Evolutionary conservation across 2,888 invertebrate species (phyloP).

Genomic region (Ormyrus labotus): DNA sequence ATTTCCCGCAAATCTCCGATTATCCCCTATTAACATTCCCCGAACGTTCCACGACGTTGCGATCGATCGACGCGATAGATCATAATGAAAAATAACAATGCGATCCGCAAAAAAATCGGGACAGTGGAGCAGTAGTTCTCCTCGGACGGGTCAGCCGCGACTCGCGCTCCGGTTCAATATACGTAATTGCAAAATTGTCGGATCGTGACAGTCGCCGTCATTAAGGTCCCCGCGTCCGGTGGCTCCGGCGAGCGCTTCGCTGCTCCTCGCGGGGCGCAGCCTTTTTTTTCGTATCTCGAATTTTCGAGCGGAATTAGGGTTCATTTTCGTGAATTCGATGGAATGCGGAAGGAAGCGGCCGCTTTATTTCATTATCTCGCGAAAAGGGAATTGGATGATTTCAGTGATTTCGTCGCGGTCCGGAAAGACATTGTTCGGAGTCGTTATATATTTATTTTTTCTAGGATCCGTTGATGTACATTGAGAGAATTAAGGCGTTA

Average conservation of each 20-base stretch:
- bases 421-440: too few species aligned
- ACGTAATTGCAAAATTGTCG: conserved; percentile 64
- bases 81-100: not conserved
- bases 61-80: not conserved
- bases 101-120: conserved; percentile 22
- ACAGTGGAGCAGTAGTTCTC: not conserved
- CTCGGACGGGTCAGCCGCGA: conserved; percentile 9
- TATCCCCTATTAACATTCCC: not conserved
- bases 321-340: not conserved
- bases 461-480: too few species aligned
- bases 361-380: not conserved
- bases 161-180: conserved; percentile 64
- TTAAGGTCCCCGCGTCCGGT: conserved; percentile 49
- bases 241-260: not conserved
- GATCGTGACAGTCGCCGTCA: conserved; percentile 44
- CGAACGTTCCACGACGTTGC: not conserved
- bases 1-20: too few species aligned
- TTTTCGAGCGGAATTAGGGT: too few species aligned
- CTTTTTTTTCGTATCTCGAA: too few species aligned
- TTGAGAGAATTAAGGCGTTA: too few species aligned
- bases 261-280: too few species aligned
- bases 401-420: not conserved
- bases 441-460: too few species aligned
- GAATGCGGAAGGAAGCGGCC: conserved; percentile 15
- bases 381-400: conserved; percentile 18